Conservation (phyloP, 2,113 vertebrate species). For the Otocyon megalotis region DNA sequence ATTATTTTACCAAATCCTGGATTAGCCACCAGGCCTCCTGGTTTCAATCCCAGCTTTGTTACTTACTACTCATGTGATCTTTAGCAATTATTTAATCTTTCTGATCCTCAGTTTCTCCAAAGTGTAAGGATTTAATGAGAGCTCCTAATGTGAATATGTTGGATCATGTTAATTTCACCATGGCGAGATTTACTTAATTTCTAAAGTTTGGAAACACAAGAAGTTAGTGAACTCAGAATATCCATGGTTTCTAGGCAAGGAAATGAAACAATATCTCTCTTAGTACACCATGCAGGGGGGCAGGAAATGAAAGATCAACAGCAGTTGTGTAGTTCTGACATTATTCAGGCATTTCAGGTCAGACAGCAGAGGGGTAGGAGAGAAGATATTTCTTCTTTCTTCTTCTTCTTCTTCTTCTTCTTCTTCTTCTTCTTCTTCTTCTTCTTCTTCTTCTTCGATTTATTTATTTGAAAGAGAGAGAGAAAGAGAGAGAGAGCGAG, state of each 20-base stretch:
- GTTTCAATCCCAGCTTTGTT: neutral
- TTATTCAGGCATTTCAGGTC: neutral
- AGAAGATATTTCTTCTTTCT: neutral
- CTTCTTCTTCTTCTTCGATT: neutral
- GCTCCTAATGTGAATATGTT: neutral
- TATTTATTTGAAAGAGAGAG: neutral
- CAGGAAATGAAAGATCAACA: neutral
- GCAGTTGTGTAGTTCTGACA: neutral
- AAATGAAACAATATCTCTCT: neutral
- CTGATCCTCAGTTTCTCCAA: neutral
- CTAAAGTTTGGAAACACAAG: slow-evolving; percentile 11
- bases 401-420: neutral
- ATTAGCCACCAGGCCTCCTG: neutral
- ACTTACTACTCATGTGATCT: neutral
- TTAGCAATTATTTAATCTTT: neutral
- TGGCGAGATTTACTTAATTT: slow-evolving; percentile 16
- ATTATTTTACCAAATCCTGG: neutral
- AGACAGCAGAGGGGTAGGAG: neutral
- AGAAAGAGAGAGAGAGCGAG: too few species aligned
- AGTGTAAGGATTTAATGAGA: neutral
- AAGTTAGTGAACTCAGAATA: slow-evolving; percentile 14
- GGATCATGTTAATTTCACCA: neutral
- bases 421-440: neutral
- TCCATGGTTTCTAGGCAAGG: neutral
- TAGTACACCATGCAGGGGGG: neutral